Conservation (phyloP, 2,113 vertebrate genomes). For the Thryonomys swinderianus region DNA sequence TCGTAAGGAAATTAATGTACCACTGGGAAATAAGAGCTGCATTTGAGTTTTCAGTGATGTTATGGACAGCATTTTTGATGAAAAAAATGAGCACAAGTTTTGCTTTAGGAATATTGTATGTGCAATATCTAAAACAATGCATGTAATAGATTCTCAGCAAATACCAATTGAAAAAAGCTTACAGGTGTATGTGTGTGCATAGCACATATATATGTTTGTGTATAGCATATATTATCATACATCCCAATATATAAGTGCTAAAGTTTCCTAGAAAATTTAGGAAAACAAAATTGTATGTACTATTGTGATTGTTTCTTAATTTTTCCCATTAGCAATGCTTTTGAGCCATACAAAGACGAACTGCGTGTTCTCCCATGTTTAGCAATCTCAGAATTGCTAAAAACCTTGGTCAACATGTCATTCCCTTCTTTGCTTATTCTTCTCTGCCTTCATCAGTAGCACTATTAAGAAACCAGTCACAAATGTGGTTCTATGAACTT, state of each 20-base stretch:
- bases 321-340: neutral
- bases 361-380: neutral
- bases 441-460: neutral
- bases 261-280: neutral
- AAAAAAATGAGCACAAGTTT: neutral
- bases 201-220: neutral
- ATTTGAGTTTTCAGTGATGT: neutral
- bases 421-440: neutral
- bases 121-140: neutral
- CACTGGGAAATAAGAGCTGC: neutral
- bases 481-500: neutral
- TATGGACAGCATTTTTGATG: neutral
- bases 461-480: neutral
- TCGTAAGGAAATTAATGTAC: neutral
- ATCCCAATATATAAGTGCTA: too few relatives aligned
- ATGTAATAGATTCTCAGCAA: neutral
- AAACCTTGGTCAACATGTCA: neutral
- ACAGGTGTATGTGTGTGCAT: too few relatives aligned
- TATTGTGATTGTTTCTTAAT: neutral
- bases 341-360: neutral
- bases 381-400: neutral
- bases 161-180: neutral
- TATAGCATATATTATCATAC: too few relatives aligned
- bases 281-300: neutral
- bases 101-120: neutral